A percentile compares a stretch with the other conserved stretches of the same genome.
phyloP scores from a whole-genome alignment of 64 coral and sea anemone genomes.

The Pocillopora verrucosa region DNA sequence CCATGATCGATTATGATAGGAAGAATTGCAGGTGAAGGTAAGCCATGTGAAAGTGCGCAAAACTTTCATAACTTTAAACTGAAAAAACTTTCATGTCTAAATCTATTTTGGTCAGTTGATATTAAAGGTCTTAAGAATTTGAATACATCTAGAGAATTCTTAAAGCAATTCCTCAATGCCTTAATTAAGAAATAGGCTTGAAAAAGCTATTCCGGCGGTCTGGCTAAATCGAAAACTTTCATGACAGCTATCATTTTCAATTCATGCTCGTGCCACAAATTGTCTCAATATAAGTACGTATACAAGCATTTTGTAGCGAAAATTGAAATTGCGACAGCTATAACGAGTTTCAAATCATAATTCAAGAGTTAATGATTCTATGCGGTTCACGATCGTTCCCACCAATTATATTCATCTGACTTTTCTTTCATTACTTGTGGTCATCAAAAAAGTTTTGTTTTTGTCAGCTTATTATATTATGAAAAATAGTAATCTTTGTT shows the following conservation, averaged over 20 bases:
- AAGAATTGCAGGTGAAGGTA: neutral
- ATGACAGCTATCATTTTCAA: too few relatives aligned
- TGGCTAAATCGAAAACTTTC: too few relatives aligned
- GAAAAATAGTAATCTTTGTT: neutral
- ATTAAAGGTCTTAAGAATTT: too few relatives aligned
- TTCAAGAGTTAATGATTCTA: neutral
- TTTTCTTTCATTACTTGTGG: neutral
- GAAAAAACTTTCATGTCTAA: neutral
- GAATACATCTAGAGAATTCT: too few relatives aligned
- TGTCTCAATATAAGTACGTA: too few relatives aligned
- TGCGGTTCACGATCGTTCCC: neutral
- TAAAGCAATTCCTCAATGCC: too few relatives aligned
- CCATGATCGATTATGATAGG: neutral
- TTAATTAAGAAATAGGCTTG: too few relatives aligned
- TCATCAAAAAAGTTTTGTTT: neutral
- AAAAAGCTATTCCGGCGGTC: too few relatives aligned
- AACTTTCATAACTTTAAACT: neutral
- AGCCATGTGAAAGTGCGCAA: neutral
- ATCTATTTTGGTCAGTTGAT: too few relatives aligned
- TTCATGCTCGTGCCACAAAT: too few relatives aligned
- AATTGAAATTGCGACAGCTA: neutral
- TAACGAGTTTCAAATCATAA: neutral
- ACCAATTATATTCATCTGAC: neutral
- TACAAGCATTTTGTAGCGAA: neutral
- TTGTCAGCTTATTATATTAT: too few relatives aligned